phyloP scores from a whole-genome alignment of 2,113 vertebrate species.

The Cyphomyrus discorhynchus region DNA sequence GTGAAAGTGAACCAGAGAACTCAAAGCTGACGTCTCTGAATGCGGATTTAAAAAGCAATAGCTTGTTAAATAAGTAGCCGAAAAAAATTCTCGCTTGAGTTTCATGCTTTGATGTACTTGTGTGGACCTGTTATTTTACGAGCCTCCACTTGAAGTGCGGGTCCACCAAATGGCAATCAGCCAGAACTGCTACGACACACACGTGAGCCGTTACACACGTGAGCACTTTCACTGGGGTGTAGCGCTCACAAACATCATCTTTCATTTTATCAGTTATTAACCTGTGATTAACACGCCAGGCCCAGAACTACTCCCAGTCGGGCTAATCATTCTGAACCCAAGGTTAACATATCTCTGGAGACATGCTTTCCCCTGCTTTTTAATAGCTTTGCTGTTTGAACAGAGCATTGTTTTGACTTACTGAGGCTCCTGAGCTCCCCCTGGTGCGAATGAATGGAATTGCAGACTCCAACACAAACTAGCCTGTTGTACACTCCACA shows the following conservation, averaged over 20 bases:
- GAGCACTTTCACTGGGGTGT: neutral
- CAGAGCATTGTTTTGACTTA: neutral
- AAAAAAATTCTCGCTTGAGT: neutral
- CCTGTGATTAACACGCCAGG: neutral
- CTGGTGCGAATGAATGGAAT: neutral
- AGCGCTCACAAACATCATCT: neutral
- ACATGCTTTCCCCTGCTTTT: neutral
- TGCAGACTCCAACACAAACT: neutral
- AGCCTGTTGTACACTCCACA: constrained; percentile 5
- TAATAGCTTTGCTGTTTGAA: neutral
- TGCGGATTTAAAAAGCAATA: neutral
- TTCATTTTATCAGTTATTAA: neutral
- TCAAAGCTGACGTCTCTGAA: neutral
- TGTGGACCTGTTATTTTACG: neutral
- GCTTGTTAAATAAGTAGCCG: neutral
- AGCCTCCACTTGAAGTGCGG: neutral
- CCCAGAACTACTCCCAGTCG: neutral
- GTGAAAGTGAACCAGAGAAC: neutral
- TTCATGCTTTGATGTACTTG: neutral
- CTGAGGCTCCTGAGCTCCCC: neutral
- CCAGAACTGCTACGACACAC: neutral
- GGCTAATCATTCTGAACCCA: neutral
- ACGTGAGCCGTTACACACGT: neutral
- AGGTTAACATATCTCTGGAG: neutral
- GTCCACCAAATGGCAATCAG: neutral